Evolutionary conservation across 2,888 invertebrate genomes (phyloP).

Genomic region (Cryptocephalus moraei): DNA sequence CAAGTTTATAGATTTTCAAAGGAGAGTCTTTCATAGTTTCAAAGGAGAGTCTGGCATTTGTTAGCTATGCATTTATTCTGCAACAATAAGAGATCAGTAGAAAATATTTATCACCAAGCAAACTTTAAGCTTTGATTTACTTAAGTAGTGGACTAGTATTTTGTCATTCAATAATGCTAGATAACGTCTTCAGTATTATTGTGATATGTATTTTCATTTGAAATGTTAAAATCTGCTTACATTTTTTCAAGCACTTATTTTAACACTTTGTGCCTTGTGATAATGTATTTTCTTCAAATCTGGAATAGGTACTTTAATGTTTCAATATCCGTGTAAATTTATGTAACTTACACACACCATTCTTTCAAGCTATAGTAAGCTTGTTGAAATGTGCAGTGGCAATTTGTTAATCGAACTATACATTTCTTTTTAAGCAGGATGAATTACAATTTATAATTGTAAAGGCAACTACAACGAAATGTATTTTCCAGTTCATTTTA

Average conservation of each 20-base stretch:
- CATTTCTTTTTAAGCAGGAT: no score
- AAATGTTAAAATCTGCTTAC: neutral
- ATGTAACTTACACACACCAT: no score
- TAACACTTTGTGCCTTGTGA: slow-evolving; percentile 22
- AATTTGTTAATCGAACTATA: no score
- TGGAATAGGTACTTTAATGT: slow-evolving; percentile 7
- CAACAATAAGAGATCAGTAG: slow-evolving; percentile 10
- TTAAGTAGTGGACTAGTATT: slow-evolving; percentile 3
- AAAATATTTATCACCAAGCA: slow-evolving; percentile 25
- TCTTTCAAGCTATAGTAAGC: no score
- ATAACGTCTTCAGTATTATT: slow-evolving; percentile 2
- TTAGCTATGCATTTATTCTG: slow-evolving; percentile 12
- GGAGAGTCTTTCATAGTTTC: neutral
- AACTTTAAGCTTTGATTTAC: slow-evolving; percentile 11
- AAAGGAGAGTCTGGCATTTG: slow-evolving; percentile 7
- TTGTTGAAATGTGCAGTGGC: no score
- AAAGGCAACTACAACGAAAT: no score
- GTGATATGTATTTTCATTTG: slow-evolving; percentile 5
- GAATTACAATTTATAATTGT: no score
- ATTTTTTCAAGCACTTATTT: slow-evolving; percentile 11
- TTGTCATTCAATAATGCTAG: neutral
- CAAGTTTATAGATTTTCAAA: no score
- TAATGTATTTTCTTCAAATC: slow-evolving; percentile 22
- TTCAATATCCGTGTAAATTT: neutral
- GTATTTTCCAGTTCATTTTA: no score